Base-by-base conservation (phyloP, 2,113 vertebrate genomes). In the Calyptomena viridis region DNA sequence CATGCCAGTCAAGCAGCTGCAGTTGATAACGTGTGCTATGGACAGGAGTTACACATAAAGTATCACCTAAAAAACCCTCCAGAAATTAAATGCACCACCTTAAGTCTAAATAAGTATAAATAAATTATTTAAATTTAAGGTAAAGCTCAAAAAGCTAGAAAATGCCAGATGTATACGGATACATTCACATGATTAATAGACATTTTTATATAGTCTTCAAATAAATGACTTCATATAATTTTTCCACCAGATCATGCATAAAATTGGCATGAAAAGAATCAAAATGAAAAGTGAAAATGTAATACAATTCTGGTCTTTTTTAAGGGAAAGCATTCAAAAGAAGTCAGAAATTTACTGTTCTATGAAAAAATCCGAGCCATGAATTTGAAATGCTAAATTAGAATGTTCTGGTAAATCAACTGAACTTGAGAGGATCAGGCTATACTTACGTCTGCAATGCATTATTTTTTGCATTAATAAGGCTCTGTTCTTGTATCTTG, bases 401-500 rank as follows among this genome's bases (percentile, higher is more conserved):
- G 60, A 92, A 73, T 69, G 44, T 84, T 67, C 47, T 64, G 58
- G 39, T 72, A 89, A 89, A 50, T 69, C 53, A 68, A 18, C 25
- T 69, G 35, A 90, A 76, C 49, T 87, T 33, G 33, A 90, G 59
- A 91, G n/a, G 55, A 72, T 80, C 42, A 77, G 46, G 21, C 39
- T 77, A 46, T 87, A 99, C 99, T 99, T 98, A 99, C 99, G 99
- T 99, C 96, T 99, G 99, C 95, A 99, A 98, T 44, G 99, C 98
- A 60, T 98, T 97, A 53, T 99, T 99, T 67, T 98, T 98, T 97
- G 98, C 98, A 39, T 99, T 99, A 69, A 99, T 98, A 93, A 99
- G 98, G 84, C 97, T 97, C 50, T 98, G 91, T 72, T 99, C 99
- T 53, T 99, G 97, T 94, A 99, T 98, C 96, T 99, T 99, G 97